Evolutionary conservation across 2,113 vertebrate genomes (phyloP).

Genomic region (Raja brachyura): DNA sequence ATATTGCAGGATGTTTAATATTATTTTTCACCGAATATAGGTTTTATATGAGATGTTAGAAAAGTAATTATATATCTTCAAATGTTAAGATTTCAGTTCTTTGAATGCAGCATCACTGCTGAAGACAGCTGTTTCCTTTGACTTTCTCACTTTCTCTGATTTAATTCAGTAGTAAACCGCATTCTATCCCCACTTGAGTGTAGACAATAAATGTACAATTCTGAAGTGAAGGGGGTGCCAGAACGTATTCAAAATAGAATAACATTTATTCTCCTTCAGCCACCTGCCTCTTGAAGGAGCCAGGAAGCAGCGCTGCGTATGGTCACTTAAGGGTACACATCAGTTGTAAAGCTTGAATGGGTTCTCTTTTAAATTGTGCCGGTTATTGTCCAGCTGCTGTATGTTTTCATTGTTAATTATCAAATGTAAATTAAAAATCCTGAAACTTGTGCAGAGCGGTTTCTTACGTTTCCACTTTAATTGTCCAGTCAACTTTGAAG

Average conservation of each 20-base stretch:
- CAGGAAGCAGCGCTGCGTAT: background rate
- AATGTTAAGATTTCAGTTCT: background rate
- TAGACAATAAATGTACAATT: slow-evolving; percentile 36
- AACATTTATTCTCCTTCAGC: slow-evolving; percentile 33
- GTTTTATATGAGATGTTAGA: background rate
- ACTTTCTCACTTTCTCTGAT: background rate
- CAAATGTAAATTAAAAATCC: slow-evolving; percentile 33
- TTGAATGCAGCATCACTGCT: background rate
- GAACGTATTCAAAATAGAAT: slow-evolving; percentile 1
- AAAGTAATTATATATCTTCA: background rate
- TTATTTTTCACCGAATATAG: background rate
- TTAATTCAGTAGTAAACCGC: background rate
- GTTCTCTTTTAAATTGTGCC: background rate
- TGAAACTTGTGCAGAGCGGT: background rate
- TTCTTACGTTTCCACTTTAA: slow-evolving; percentile 31
- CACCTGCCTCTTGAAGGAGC: slow-evolving; percentile 30
- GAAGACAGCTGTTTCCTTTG: background rate
- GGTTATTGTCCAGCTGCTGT: slow-evolving; percentile 15
- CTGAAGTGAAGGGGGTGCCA: slow-evolving; percentile 8
- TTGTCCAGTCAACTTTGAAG: slow-evolving; percentile 14
- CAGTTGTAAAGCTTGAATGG: slow-evolving; percentile 11
- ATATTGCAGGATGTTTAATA: background rate
- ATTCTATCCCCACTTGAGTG: background rate
- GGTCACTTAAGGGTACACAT: background rate
- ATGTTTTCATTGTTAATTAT: slow-evolving; percentile 27